Base-by-base conservation (phyloP, 2,113 vertebrate species). In the Tragelaphus imberbis region DNA sequence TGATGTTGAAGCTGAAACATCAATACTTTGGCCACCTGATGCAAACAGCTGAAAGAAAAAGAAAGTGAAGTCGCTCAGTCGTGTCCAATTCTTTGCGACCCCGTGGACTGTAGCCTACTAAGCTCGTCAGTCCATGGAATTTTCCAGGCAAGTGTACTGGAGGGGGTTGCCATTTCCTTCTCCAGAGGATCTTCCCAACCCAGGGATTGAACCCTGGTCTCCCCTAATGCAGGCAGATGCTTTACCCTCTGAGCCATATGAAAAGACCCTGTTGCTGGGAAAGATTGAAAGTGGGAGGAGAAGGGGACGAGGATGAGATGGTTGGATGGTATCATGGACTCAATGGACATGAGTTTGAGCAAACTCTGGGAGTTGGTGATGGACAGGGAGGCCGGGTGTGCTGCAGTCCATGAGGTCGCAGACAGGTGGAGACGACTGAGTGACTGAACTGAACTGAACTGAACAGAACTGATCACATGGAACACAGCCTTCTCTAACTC, bases 381-480 rank as follows among this genome's bases (percentile, higher is more conserved):
- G 65, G 65, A 21, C 65, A 68, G 8, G 33, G 33, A 68, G 33
- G 65, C 8, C 33, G 21, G 17, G 33, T 0, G 0, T 21, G 33
- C 65, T 36, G 17, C 8, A 36, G 8, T 68, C 17, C 33, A 68
- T 36, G 33, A n/a, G 65, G 19, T 68, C 33, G 2, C 65, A 68
- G n/a, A 68, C 2, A 68, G 65, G 8, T 10, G 4, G 33, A 68
- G 4, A 36, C 0, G 0, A 68, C 33, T 36, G 17, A 68, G 33
- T 0, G 0, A 68, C 65, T n/a, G 65, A 68, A 36, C 63, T n/a
- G 28, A 63, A 33, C 30, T 65, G 65, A 63, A 63, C 13, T 63
- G 28, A 63, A 30, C 61, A 25, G 28, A 59, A 28, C 58, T 59
- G 58, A 59, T 59, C 25, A 59, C 58, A 59, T 28, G 27, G 58